Conservation (phyloP, 2,797 vertebrate species). For the Ficedula albicollis region DNA sequence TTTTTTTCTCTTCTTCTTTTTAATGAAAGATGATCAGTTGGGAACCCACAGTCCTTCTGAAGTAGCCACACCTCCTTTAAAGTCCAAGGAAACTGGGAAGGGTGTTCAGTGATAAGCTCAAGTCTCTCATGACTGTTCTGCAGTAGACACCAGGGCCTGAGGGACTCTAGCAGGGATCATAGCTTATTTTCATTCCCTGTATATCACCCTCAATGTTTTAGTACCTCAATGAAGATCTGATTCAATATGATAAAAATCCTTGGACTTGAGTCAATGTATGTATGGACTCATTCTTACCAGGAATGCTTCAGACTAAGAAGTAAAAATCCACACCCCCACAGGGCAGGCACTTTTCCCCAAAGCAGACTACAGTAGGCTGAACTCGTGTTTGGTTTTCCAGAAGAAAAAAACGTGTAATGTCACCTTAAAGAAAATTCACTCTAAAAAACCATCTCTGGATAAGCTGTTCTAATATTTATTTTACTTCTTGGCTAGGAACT, state of each 20-base stretch:
- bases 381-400: not conserved
- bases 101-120: not conserved
- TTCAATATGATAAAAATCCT: not conserved
- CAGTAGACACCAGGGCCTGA: not conserved
- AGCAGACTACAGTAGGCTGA: not conserved
- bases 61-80: not conserved
- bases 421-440: not conserved
- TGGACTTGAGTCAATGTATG: not conserved
- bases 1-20: not conserved
- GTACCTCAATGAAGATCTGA: not conserved
- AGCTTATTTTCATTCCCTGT: not conserved
- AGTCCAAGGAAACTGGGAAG: not conserved
- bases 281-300: fast-evolving
- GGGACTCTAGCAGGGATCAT: not conserved
- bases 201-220: not conserved
- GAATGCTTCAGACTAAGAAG: not conserved
- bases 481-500: not conserved
- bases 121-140: not conserved
- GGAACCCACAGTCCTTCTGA: not conserved
- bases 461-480: not conserved
- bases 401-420: not conserved
- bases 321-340: not conserved
- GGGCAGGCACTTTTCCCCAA: not conserved
- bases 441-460: not conserved
- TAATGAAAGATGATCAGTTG: fast-evolving